Base-by-base conservation (phyloP, 2,797 vertebrate genomes). In the Pangasius larnaudii region DNA sequence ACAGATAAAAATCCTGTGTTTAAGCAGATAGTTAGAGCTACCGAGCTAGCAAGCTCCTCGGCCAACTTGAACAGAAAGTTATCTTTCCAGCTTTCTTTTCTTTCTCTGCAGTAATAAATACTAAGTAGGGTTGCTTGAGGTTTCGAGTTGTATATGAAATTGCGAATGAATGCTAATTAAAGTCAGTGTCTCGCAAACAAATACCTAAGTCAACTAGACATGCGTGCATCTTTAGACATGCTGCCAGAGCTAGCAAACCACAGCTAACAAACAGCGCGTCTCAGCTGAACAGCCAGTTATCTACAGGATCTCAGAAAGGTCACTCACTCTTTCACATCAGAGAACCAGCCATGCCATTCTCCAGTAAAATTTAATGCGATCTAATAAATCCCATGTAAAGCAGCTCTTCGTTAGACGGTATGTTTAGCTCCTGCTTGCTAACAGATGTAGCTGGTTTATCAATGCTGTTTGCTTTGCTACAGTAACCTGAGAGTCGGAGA, bases 401-500 rank as follows among this genome's bases (percentile, higher is more conserved):
- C 36, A 22, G 14, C 24, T 42, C 33, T 59, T 61, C 42, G 19
- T 85, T 59, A 61, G 9, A 22, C 53, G 27, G 13, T 30, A 4
- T 22, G 8, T 24, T 79, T 69, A 13, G 18, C 19, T 59, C 14
- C 63, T 65, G 22, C 5, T 33, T 39, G 59, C 72, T 51, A 75
- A 63, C 16, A 84, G 27, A 69, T 51, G 58, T 59, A 49, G 72
- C 82, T 10, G 83, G 51, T 67, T 88, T 61, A 16, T 42, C 56
- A 63, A 22, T 3, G 84, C 53, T 56, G 53, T 71, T 58, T 71
- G 46, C 84, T 82, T 84, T n/a, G 65, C 72, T 46, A 86, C 88
- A 86, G 89, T 89, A 91, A 83, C 46, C 58, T 78, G 88, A 91
- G 88, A 90, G 24, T 39, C 79, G 53, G 56, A 53, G 71, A 86